phyloP scores from a whole-genome alignment of 1,140 invertebrate species.

The Heliconius hermathena region DNA sequence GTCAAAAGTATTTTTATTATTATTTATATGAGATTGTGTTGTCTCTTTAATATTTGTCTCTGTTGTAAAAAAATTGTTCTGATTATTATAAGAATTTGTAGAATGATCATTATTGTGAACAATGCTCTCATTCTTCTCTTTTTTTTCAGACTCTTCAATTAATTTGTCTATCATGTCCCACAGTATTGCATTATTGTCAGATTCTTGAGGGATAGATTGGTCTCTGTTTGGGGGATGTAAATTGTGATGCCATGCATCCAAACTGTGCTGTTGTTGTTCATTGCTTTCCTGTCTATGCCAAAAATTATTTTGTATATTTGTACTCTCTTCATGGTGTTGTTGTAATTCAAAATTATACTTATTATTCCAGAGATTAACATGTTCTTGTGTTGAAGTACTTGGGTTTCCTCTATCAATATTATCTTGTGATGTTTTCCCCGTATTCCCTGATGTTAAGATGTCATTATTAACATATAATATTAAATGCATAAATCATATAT shows the following conservation, averaged over 20 bases:
- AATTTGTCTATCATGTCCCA: constrained; percentile 32
- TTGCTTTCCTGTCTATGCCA: constrained; percentile 33
- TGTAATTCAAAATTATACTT: not conserved
- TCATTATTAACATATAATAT: not conserved
- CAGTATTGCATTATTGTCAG: not conserved
- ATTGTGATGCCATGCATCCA: not conserved
- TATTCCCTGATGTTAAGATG: constrained; percentile 5
- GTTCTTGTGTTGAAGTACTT: constrained; percentile 6
- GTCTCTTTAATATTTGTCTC: not conserved
- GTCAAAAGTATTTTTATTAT: not conserved
- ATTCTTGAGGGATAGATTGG: not conserved
- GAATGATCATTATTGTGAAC: not conserved
- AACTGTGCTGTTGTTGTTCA: not conserved
- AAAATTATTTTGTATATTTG: constrained; percentile 48
- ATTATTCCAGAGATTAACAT: not conserved
- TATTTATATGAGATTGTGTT: not conserved
- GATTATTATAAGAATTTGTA: not conserved
- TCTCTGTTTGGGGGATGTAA: not conserved
- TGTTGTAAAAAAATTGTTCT: not conserved
- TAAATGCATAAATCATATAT: constrained; percentile 28
- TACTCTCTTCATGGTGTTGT: not conserved
- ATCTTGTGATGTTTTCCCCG: not conserved
- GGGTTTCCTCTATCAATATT: not conserved
- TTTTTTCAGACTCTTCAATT: constrained; percentile 1
- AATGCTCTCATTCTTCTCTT: not conserved